Conservation (phyloP, 2,113 vertebrate species). For the Fregata magnificens region DNA sequence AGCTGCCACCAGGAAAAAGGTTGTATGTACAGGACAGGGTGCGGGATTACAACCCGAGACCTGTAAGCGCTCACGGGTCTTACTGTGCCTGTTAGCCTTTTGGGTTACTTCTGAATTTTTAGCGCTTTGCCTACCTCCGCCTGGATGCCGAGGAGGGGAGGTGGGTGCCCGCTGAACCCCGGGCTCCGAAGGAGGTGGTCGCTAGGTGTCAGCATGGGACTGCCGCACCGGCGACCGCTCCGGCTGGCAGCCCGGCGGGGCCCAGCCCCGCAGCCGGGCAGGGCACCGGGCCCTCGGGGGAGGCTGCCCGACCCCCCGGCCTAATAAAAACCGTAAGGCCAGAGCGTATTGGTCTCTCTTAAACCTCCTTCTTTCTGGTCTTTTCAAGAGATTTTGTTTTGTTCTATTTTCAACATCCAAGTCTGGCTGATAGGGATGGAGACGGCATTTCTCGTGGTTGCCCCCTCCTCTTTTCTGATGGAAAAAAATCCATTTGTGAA, state of each 20-base stretch:
- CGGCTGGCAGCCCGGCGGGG: too few species aligned
- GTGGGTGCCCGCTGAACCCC: background rate
- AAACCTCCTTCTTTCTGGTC: background rate
- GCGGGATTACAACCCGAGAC: background rate
- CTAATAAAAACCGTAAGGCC: accelerated
- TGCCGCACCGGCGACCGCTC: background rate
- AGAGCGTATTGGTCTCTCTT: accelerated
- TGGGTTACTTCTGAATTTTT: too few species aligned
- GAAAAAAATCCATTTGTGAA: background rate
- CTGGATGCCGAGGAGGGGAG: background rate
- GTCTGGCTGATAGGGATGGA: background rate
- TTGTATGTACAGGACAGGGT: accelerated
- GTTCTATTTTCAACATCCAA: background rate
- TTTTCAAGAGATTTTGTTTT: too few species aligned
- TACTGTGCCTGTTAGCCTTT: accelerated
- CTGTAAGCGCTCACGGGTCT: background rate
- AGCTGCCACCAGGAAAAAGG: background rate
- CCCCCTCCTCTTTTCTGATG: background rate
- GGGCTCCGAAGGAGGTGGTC: background rate
- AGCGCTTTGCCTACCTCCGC: background rate
- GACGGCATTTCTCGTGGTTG: accelerated
- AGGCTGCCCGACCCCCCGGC: background rate
- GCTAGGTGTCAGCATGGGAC: constrained; percentile 62
- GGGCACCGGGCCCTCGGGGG: too few species aligned
- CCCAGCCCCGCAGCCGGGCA: background rate